A percentile compares a stretch with the other conserved stretches of the same genome.
These are phyloP conservation scores for Planococcus citri DNA, from an alignment of 1,140 invertebrate genomes.

Conservation along the genomic window DNA sequence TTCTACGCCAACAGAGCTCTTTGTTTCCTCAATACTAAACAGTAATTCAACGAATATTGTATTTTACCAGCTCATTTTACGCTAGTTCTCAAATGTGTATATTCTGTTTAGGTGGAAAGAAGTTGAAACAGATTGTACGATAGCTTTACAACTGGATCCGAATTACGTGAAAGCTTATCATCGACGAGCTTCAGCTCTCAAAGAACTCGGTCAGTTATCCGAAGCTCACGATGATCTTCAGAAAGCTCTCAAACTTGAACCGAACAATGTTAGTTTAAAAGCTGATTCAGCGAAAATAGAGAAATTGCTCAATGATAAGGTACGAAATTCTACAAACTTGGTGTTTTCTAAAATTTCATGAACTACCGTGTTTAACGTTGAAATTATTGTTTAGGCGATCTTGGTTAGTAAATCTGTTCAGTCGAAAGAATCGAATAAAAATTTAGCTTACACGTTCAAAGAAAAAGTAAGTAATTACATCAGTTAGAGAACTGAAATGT, in stretches of 20 bases:
- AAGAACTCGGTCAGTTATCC: conserved; percentile 43
- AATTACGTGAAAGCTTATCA: conserved; percentile 69
- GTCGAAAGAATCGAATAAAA: not conserved
- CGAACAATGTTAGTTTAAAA: conserved; percentile 42
- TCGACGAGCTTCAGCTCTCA: conserved; percentile 54
- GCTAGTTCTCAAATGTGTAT: conserved; percentile 24
- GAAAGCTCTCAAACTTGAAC: conserved; percentile 53
- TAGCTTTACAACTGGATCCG: conserved; percentile 54
- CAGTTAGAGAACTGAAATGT: too few relatives aligned
- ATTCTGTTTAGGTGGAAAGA: conserved; percentile 53
- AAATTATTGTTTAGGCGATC: not conserved
- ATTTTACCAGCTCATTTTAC: not conserved
- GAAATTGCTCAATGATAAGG: conserved; percentile 20
- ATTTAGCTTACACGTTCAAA: not conserved
- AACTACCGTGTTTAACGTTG: too few relatives aligned
- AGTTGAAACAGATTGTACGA: conserved; percentile 58
- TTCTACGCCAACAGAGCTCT: conserved; percentile 79
- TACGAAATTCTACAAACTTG: not conserved
- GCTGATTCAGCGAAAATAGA: conserved; percentile 27
- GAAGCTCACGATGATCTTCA: conserved; percentile 54
- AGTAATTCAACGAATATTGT: conserved; percentile 40
- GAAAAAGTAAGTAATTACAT: not conserved
- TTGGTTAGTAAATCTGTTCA: not conserved
- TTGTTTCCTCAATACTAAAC: conserved; percentile 69
- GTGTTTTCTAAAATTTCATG: not conserved